Base-by-base conservation (phyloP, 2,113 vertebrate genomes). In the Pedetes capensis region DNA sequence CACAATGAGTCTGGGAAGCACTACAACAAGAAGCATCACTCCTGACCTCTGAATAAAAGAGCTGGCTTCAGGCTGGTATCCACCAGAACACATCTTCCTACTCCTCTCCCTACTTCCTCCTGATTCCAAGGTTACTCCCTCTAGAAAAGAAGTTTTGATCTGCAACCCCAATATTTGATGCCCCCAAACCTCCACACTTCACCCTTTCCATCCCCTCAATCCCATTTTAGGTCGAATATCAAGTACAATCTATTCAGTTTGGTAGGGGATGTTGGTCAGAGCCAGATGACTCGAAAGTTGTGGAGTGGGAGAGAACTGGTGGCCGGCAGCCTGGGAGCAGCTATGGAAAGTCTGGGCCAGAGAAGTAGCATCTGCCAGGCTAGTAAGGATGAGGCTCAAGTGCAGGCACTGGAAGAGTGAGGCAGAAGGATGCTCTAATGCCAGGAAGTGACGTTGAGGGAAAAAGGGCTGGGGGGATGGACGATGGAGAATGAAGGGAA, bases 401-500 rank as follows among this genome's bases (percentile, higher is more conserved):
- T 85, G 44, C 39, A 89, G 89, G 88, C 79, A 91, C 16, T 20
- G 44, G 85, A 85, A 89, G 79, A 94, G 57, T 63, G 93, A 96
- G 93, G 64, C 79, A 94, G 85, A 94, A 95, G 96, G 96, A 96
- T 96, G 97, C 87, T 96, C 92, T 96, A 90, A 93, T 90, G 96
- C 92, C 95, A 96, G 97, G 97, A 97, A 97, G 85, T 97, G 97
- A 97, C 97, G 97, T 95, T 81, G n/a, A 92, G 49, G 87, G 63
- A 88, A 94, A 94, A 85, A 94, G 53, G 76, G 76, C 75, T 81
- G 81, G 85, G 59, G n/a, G 81, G 93, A 93, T 96, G 95, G 87
- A 96, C 44, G 68, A 44, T 96, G 47, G 72, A 72, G 82, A 92
- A 94, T 64, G 81, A 80, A 95, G 55, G 87, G n/a, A 81, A 93